Percentiles rank a stretch among this genome's conserved stretches.
Evolutionary conservation across 2,888 invertebrate genomes (phyloP).

Genomic region (Carabus problematicus): DNA sequence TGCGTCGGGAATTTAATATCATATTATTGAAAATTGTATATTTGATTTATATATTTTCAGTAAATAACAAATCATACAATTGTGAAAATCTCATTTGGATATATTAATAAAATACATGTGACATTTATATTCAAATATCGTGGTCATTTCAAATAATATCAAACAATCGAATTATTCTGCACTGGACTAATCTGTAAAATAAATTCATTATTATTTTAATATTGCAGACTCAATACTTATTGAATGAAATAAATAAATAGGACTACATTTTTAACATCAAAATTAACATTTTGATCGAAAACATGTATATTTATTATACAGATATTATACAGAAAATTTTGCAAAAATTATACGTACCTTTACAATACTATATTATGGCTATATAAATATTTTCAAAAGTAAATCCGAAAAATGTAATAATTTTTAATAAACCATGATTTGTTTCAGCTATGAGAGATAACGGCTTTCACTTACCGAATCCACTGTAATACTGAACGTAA

Average conservation of each 20-base stretch:
- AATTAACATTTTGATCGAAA: no score
- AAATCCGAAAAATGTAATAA: no score
- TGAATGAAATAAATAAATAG: background rate
- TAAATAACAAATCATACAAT: constrained; percentile 9
- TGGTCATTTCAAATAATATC: background rate
- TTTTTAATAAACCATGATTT: no score
- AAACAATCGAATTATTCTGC: background rate
- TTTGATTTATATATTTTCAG: constrained; percentile 7
- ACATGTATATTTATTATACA: no score
- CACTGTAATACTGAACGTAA: background rate
- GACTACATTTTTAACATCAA: no score
- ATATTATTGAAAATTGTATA: constrained; percentile 15
- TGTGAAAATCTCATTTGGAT: constrained; percentile 8
- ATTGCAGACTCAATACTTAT: background rate
- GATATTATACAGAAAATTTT: no score
- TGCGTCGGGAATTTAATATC: constrained; percentile 9
- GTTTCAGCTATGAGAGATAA: no score
- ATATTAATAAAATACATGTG: constrained; percentile 13
- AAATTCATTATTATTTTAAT: background rate
- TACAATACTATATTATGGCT: no score
- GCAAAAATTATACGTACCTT: no score
- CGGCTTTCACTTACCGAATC: no score
- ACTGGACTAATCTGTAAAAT: no score
- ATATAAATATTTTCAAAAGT: no score
- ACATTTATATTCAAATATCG: background rate